Evolutionary conservation across 2,797 vertebrate genomes (phyloP), one percentile per base, ranked within the genome.

Genomic region (Petrocephalus sullivani): DNA sequence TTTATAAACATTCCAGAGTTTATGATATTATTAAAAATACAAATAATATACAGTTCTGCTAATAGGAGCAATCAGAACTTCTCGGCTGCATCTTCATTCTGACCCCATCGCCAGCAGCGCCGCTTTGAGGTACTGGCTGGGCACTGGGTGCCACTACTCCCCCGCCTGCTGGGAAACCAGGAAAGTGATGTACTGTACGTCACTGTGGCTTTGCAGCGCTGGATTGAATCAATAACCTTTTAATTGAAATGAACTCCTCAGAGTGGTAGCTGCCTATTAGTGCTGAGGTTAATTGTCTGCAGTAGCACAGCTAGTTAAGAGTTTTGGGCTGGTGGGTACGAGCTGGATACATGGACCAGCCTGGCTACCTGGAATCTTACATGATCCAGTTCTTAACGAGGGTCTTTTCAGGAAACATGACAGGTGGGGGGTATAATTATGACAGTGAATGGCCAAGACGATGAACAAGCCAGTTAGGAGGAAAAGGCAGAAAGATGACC

Each of bases 381-480:
- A 58, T 85, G 28, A 82, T 41, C 37, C 5, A 19, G 51, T 21
- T 0, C 51, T 86, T 46, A 60, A 85, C 83, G 33, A 90, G 91
- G n/a, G 57, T 90, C 61, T 85, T 56, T 88, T 87, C 54, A 83
- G 82, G 64, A 85, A 54, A 53, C 37, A 49, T 88, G 87, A 88
- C 10, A 87, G 57, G 87, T 71, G 10, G 53, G 78, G 82, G 88
- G 84, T 82, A 87, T 85, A 90, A 84, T 88, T 81, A 88, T 84
- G 58, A 78, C 51, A 71, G 67, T 49, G 16, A 37, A 28, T 33
- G 53, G 84, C 84, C 37, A 84, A 81, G 89, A 89, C 85, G 64
- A 81, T 87, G 85, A 89, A 89, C 21, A 56, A 82, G 86, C 85
- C 67, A 82, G 82, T 89, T 89, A 81, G 87, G 53, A 86, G 33